Evolutionary conservation across 2,797 vertebrate species (phyloP).

Genomic region (Holocentrus rufus): DNA sequence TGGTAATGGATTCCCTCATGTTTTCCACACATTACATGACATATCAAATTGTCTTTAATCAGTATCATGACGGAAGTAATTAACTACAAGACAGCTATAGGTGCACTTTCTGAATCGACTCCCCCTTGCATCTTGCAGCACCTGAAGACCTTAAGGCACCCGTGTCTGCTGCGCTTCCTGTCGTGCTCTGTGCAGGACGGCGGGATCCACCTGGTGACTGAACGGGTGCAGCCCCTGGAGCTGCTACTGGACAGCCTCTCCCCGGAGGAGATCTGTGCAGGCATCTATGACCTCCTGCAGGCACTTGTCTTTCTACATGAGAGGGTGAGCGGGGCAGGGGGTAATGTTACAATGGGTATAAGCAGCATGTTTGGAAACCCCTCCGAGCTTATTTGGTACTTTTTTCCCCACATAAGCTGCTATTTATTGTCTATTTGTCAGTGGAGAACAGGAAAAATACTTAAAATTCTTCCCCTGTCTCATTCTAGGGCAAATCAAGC

Average conservation of each 20-base stretch:
- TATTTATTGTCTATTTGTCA: neutral
- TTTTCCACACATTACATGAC: neutral
- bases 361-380: neutral
- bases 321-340: slow-evolving; percentile 81
- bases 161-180: slow-evolving; percentile 93
- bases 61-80: neutral
- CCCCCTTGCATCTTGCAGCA: slow-evolving; percentile 81
- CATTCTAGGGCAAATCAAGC: slow-evolving; percentile 89
- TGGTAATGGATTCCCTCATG: no score
- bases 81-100: neutral
- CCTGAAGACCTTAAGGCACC: slow-evolving; percentile 96
- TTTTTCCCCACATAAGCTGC: neutral
- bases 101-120: neutral
- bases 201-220: slow-evolving; percentile 93
- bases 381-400: neutral
- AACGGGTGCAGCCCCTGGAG: slow-evolving; percentile 91
- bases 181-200: slow-evolving; percentile 93
- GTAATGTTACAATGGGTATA: neutral
- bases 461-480: slow-evolving; percentile 1
- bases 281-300: slow-evolving; percentile 92
- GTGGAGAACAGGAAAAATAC: neutral
- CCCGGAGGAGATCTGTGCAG: slow-evolving; percentile 92
- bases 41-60: neutral
- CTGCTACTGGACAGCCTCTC: slow-evolving; percentile 86
- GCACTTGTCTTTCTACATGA: slow-evolving; percentile 96